phyloP scores from a whole-genome alignment of 2,113 vertebrate species.

The Cnemophilus loriae region DNA sequence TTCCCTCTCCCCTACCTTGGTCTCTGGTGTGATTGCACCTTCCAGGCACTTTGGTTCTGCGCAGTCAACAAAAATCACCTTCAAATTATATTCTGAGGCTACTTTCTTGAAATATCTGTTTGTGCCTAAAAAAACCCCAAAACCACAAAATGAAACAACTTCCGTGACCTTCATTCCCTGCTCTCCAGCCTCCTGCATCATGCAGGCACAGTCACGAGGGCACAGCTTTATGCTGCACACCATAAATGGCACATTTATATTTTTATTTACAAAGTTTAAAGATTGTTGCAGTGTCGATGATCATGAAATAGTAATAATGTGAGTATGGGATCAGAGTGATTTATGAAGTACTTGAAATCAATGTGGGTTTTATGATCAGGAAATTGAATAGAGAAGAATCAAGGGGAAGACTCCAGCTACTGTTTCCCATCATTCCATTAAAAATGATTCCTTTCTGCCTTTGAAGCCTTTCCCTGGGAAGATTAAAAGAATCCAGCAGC shows the following conservation, averaged over 20 bases:
- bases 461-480: not conserved
- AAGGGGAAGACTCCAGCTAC: not conserved
- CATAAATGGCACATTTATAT: not conserved
- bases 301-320: not conserved
- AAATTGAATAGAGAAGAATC: not conserved
- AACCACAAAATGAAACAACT: not conserved
- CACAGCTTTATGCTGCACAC: not conserved
- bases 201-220: not conserved
- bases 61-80: constrained; percentile 82
- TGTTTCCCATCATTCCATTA: not conserved
- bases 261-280: not conserved
- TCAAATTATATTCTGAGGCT: constrained; percentile 74
- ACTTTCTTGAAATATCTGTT: constrained; percentile 85
- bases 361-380: not conserved
- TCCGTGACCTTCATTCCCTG: too few species aligned
- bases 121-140: constrained; percentile 69
- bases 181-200: not conserved
- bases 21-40: constrained; percentile 83
- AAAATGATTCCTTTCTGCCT: not conserved
- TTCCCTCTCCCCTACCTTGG: constrained; percentile 77
- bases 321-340: not conserved
- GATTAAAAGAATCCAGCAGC: not conserved
- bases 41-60: constrained; percentile 76
- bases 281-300: not conserved
- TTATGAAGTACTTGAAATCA: not conserved